Percentiles rank a stretch among this genome's conserved stretches.
Evolutionary conservation across 1,140 invertebrate species (phyloP).

Genomic region (Drosophila guanche): DNA sequence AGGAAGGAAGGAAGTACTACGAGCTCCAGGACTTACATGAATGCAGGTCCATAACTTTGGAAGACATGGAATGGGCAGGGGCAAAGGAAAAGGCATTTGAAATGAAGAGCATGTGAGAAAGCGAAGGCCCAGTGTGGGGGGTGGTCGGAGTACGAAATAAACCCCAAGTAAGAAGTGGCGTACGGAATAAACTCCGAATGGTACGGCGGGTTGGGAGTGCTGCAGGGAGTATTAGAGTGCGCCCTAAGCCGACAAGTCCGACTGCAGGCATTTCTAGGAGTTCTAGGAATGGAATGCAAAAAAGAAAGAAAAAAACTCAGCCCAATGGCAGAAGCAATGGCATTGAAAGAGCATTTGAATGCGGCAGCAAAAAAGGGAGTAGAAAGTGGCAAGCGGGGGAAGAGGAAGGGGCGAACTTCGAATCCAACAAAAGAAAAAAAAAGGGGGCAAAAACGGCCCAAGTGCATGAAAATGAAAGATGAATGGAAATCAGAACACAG

Average conservation of each 20-base stretch:
- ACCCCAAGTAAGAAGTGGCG: constrained; percentile 26
- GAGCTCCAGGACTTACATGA: constrained; percentile 49
- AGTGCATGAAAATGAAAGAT: constrained; percentile 71
- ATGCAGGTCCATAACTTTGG: constrained; percentile 46
- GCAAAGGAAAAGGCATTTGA: constrained; percentile 57
- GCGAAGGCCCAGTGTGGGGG: constrained; percentile 36
- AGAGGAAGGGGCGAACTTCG: constrained; percentile 16
- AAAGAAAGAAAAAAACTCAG: too few relatives aligned
- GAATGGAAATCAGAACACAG: constrained; percentile 1
- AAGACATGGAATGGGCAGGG: constrained; percentile 64
- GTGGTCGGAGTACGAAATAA: constrained; percentile 8
- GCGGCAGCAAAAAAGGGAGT: constrained; percentile 14
- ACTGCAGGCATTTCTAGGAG: constrained; percentile 59
- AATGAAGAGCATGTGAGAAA: constrained; percentile 73
- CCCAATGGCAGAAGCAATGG: constrained; percentile 42
- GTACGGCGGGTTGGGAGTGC: background rate
- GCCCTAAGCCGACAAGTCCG: constrained; percentile 74
- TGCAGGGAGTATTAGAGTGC: constrained; percentile 27
- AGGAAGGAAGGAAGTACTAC: constrained; percentile 70
- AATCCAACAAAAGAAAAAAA: constrained; percentile 32
- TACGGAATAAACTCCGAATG: background rate
- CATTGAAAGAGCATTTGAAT: constrained; percentile 76
- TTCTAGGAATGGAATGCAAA: constrained; percentile 56
- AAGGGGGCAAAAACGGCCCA: constrained; percentile 46
- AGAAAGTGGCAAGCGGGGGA: constrained; percentile 40